Evolutionary conservation across 2,797 vertebrate species (phyloP).

Genomic region (Myotis pilosus): DNA sequence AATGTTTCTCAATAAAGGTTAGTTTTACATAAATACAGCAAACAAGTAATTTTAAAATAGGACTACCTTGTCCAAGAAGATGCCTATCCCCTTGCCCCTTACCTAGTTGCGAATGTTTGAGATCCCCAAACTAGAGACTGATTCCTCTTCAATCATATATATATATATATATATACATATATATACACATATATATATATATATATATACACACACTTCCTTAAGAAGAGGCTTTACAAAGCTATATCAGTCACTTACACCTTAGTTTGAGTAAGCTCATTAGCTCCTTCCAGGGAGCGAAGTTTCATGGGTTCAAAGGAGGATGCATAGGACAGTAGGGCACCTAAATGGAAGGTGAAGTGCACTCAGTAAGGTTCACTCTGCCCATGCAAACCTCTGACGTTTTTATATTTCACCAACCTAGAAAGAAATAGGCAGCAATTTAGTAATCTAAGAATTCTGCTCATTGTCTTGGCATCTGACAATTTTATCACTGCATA

Average conservation of each 20-base stretch:
- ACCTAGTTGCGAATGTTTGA: background rate
- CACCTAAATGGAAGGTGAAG: background rate
- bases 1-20: background rate
- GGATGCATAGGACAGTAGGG: background rate
- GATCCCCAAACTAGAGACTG: background rate
- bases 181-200: too few relatives aligned
- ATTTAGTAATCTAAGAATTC: background rate
- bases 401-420: background rate
- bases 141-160: background rate
- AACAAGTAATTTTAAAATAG: background rate
- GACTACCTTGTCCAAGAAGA: background rate
- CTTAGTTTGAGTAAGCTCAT: background rate
- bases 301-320: background rate
- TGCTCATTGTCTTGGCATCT: background rate
- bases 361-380: background rate
- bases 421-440: background rate
- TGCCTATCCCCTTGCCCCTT: background rate
- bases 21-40: background rate
- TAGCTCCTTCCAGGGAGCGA: background rate
- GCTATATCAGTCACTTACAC: fast-evolving
- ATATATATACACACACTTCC: background rate
- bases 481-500: background rate
- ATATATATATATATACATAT: too few relatives aligned
- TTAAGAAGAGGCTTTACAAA: background rate
- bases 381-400: background rate